Conservation (phyloP, 2,797 vertebrate species). For the Smutsia temminckii region DNA sequence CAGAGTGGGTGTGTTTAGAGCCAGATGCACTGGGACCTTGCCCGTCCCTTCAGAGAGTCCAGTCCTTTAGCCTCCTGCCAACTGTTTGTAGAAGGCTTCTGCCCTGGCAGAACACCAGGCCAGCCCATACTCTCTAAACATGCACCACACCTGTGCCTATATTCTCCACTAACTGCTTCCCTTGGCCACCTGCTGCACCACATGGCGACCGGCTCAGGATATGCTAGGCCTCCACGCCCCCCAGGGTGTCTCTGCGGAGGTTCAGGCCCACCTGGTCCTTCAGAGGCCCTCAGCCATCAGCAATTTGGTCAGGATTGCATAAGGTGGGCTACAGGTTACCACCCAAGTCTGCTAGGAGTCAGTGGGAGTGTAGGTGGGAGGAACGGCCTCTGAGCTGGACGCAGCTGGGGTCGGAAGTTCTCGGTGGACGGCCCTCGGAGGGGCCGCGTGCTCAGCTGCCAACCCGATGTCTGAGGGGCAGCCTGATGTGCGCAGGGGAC, state of each 20-base stretch:
- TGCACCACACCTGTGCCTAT: background rate
- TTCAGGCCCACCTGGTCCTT: background rate
- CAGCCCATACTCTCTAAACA: background rate
- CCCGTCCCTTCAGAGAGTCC: background rate
- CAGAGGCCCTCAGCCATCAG: background rate
- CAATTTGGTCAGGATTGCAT: background rate
- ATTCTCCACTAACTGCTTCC: background rate
- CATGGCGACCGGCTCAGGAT: background rate
- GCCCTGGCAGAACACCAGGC: background rate
- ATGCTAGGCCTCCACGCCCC: background rate
- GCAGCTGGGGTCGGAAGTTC: background rate
- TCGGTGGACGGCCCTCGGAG: background rate
- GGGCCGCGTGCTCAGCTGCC: background rate
- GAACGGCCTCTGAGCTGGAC: background rate
- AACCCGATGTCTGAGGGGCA: accelerated
- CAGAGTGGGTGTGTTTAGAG: background rate
- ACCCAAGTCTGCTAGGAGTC: background rate
- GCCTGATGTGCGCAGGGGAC: too few relatives aligned
- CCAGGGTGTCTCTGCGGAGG: background rate
- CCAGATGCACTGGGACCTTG: background rate
- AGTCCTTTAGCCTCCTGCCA: background rate
- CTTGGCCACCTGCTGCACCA: background rate
- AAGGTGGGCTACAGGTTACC: too few relatives aligned
- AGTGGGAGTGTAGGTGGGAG: background rate
- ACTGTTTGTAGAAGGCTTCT: background rate